Percentiles rank a stretch among this genome's conserved stretches.
These are phyloP conservation scores for Mobula hypostoma DNA, from an alignment of 2,113 vertebrate genomes.

Conservation along the genomic window DNA sequence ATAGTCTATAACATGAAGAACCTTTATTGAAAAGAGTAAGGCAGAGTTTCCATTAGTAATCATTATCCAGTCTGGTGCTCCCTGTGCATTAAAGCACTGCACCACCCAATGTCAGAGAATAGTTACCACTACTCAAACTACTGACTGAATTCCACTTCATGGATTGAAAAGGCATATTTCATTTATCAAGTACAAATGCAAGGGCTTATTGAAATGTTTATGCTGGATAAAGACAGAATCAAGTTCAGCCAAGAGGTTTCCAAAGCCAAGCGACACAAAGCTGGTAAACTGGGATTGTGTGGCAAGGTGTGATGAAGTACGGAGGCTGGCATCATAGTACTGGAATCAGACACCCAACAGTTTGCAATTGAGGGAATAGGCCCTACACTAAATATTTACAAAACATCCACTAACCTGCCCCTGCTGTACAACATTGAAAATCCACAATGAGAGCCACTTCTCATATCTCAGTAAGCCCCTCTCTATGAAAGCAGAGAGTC, in stretches of 20 bases:
- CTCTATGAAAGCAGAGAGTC: too few species aligned
- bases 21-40: not conserved
- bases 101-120: not conserved
- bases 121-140: not conserved
- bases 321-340: too few species aligned
- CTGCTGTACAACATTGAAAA: too few species aligned
- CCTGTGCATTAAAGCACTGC: not conserved
- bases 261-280: not conserved
- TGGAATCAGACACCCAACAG: not conserved
- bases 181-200: not conserved
- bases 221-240: not conserved
- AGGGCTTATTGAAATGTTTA: not conserved
- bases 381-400: too few species aligned
- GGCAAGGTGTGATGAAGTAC: too few species aligned
- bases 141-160: not conserved
- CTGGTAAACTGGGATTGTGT: not conserved
- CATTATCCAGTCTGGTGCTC: not conserved
- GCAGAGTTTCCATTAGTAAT: not conserved
- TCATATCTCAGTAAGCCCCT: too few species aligned
- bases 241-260: not conserved
- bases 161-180: too few species aligned
- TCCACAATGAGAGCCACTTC: too few species aligned
- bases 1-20: not conserved
- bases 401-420: too few species aligned
- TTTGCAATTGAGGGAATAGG: too few species aligned